phyloP scores from a whole-genome alignment of 2,888 invertebrate genomes.

The Bombylius discolor region DNA sequence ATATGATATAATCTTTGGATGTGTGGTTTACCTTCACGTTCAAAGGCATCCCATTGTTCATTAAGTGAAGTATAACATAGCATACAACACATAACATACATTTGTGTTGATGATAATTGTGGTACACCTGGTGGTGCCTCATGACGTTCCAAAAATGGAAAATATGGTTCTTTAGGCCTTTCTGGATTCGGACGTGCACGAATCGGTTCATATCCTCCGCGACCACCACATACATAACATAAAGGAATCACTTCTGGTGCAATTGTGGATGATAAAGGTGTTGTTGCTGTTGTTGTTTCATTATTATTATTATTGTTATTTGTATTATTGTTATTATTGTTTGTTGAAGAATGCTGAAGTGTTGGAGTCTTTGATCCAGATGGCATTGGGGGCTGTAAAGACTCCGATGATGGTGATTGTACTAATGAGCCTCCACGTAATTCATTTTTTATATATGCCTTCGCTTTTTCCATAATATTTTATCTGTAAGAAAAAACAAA shows the following conservation, averaged over 20 bases:
- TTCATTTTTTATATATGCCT: constrained; percentile 60
- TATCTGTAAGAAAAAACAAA: not conserved
- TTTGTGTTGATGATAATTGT: constrained; percentile 31
- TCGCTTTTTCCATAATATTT: constrained; percentile 48
- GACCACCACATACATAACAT: constrained; percentile 63
- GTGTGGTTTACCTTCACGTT: constrained; percentile 72
- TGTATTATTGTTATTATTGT: constrained; percentile 17
- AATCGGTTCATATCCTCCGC: constrained; percentile 49
- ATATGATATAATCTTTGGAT: constrained; percentile 83
- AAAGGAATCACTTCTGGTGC: constrained; percentile 22
- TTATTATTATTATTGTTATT: constrained; percentile 6
- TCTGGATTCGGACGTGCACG: constrained; percentile 54
- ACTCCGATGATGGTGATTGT: constrained; percentile 13
- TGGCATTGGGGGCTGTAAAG: constrained; percentile 4
- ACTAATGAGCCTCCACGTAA: constrained; percentile 40
- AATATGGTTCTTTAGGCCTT: constrained; percentile 66
- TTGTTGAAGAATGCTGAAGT: constrained; percentile 1
- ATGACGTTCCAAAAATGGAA: constrained; percentile 83
- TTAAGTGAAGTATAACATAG: constrained; percentile 75
- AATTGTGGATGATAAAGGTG: constrained; percentile 13
- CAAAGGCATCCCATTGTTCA: constrained; percentile 87
- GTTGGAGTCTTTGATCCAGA: constrained; percentile 2
- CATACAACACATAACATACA: constrained; percentile 60
- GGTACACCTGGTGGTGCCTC: constrained; percentile 62
- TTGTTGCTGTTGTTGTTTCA: constrained; percentile 3